Conservation (phyloP, 2,113 vertebrate genomes). For the Coptodon bakossiorum region DNA sequence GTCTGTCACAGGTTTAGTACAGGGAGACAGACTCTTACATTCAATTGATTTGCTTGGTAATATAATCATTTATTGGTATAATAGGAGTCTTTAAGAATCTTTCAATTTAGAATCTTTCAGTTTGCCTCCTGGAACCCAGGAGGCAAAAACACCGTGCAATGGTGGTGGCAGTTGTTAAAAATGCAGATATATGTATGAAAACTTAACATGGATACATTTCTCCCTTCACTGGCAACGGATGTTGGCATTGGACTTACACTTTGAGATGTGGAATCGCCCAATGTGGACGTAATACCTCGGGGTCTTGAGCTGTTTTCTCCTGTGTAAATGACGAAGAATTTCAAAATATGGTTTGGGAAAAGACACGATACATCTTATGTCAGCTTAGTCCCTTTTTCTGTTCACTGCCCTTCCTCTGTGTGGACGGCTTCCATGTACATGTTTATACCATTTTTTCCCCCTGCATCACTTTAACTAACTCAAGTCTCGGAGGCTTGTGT, state of each 20-base stretch:
- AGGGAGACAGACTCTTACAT: not conserved
- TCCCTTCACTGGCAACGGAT: not conserved
- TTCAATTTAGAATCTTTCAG: not conserved
- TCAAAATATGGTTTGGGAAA: not conserved
- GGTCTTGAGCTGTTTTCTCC: not conserved
- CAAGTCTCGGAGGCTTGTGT: conserved; percentile 12
- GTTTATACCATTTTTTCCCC: conserved; percentile 12
- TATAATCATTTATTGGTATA: not conserved
- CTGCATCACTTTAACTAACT: conserved; percentile 5
- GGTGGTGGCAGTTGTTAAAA: not conserved
- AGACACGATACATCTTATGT: not conserved
- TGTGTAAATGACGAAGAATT: not conserved
- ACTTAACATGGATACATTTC: not conserved
- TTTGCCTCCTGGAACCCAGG: not conserved
- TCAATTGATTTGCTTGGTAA: not conserved
- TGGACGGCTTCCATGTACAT: conserved; percentile 13
- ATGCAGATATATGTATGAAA: not conserved
- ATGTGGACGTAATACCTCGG: not conserved
- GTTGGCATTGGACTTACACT: not conserved
- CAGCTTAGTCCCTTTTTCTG: not conserved
- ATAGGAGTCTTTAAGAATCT: not conserved
- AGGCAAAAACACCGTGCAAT: not conserved
- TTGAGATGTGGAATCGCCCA: not conserved
- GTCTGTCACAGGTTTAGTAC: not conserved
- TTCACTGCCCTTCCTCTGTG: not conserved